Evolutionary conservation across 2,113 vertebrate species (phyloP).

Genomic region (Eclectus roratus): DNA sequence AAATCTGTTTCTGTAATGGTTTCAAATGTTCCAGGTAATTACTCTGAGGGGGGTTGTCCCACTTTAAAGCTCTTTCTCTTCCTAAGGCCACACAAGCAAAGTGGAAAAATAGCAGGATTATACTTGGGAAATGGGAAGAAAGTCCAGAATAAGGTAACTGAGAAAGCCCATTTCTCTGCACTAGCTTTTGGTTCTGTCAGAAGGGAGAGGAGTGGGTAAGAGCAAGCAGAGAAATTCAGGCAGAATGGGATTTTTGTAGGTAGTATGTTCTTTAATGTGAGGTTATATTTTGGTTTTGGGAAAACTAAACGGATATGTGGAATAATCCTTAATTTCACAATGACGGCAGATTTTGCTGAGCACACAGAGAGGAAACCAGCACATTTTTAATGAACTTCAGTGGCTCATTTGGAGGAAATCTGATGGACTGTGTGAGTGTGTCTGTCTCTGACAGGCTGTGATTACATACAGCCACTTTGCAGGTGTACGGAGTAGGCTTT

Average conservation of each 20-base stretch:
- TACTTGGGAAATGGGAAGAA: not conserved
- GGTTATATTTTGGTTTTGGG: not conserved
- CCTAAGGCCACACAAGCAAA: not conserved
- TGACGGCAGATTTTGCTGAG: not conserved
- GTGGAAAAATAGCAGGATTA: not conserved
- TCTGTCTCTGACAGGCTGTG: not conserved
- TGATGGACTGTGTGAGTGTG: not conserved
- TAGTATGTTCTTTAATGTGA: not conserved
- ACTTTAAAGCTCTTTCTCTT: not conserved
- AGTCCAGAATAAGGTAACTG: not conserved
- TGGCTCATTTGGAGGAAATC: not conserved
- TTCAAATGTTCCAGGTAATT: not conserved
- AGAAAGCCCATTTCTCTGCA: not conserved
- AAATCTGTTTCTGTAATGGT: not conserved
- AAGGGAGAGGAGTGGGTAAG: not conserved
- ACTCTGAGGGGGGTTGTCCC: not conserved
- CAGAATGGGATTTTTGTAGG: not conserved
- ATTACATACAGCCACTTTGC: not conserved
- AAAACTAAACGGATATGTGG: rapidly evolving
- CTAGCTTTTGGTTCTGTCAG: not conserved
- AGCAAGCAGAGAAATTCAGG: not conserved
- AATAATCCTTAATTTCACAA: not conserved
- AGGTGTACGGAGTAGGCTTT: not conserved
- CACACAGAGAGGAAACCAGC: not conserved
- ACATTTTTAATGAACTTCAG: not conserved